Conservation (phyloP, 2,888 invertebrate genomes). For the Leptinotarsa rubiginosa region DNA sequence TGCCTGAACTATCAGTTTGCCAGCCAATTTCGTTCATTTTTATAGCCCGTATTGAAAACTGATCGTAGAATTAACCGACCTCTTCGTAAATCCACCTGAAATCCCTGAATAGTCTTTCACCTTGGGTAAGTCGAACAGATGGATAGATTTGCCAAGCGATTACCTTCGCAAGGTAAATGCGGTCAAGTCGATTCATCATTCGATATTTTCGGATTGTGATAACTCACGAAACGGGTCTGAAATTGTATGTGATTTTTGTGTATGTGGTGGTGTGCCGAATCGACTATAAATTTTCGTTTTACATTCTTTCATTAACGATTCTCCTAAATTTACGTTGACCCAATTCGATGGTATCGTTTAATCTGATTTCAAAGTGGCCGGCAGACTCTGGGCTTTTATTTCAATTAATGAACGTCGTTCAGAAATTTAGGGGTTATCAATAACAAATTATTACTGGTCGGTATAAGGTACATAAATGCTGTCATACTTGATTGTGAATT, state of each 20-base stretch:
- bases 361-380: neutral
- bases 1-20: neutral
- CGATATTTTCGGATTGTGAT: conserved; percentile 16
- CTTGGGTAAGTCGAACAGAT: neutral
- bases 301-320: neutral
- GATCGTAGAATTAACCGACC: neutral
- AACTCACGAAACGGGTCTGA: neutral
- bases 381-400: neutral
- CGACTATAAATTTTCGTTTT: neutral
- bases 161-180: conserved; percentile 7
- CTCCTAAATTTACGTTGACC: conserved; percentile 7
- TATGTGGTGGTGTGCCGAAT: neutral
- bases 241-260: neutral
- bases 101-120: conserved; percentile 9
- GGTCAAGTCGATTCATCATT: conserved; percentile 12
- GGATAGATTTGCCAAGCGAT: neutral
- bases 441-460: neutral
- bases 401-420: neutral
- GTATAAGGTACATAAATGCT: too few relatives aligned
- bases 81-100: neutral
- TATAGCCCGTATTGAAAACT: neutral
- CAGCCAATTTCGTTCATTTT: neutral
- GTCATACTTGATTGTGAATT: too few relatives aligned
- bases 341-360: neutral
- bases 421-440: neutral